phyloP scores from a whole-genome alignment of 2,888 invertebrate genomes.

The Eristalis tenax region DNA sequence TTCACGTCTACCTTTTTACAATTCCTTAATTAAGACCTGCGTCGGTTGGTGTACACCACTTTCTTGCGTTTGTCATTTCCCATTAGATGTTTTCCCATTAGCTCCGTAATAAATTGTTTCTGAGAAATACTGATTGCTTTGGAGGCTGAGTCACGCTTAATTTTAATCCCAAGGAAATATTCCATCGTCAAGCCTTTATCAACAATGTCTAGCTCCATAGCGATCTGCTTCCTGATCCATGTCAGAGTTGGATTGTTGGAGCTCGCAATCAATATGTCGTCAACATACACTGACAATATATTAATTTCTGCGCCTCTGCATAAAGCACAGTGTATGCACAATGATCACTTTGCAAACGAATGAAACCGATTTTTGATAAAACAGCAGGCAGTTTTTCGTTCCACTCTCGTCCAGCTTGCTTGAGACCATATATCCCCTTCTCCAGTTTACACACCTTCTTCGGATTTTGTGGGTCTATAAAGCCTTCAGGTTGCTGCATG shows the following conservation, averaged over 20 bases:
- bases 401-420: slow-evolving; percentile 66
- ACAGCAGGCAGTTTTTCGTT: slow-evolving; percentile 31
- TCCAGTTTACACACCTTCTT: slow-evolving; percentile 53
- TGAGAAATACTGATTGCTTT: slow-evolving; percentile 5
- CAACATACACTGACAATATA: slow-evolving; percentile 38
- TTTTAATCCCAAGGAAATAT: slow-evolving; percentile 30
- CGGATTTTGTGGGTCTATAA: slow-evolving; percentile 5
- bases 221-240: slow-evolving; percentile 47
- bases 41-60: slow-evolving; percentile 38
- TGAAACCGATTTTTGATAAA: slow-evolving; percentile 28
- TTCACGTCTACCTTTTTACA: too few relatives aligned
- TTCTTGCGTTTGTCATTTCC: slow-evolving; percentile 26
- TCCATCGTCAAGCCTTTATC: slow-evolving; percentile 41
- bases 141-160: neutral
- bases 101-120: slow-evolving; percentile 21
- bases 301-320: slow-evolving; percentile 9
- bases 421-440: slow-evolving; percentile 67
- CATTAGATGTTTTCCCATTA: slow-evolving; percentile 10
- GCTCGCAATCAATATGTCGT: slow-evolving; percentile 43
- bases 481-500: slow-evolving; percentile 37
- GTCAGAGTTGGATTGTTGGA: slow-evolving; percentile 15
- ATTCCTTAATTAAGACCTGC: slow-evolving; percentile 28
- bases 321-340: slow-evolving; percentile 25
- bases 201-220: slow-evolving; percentile 16
- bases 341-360: slow-evolving; percentile 7